Conservation (phyloP, 2,113 vertebrate genomes). For the Nerophis lumbriciformis region DNA sequence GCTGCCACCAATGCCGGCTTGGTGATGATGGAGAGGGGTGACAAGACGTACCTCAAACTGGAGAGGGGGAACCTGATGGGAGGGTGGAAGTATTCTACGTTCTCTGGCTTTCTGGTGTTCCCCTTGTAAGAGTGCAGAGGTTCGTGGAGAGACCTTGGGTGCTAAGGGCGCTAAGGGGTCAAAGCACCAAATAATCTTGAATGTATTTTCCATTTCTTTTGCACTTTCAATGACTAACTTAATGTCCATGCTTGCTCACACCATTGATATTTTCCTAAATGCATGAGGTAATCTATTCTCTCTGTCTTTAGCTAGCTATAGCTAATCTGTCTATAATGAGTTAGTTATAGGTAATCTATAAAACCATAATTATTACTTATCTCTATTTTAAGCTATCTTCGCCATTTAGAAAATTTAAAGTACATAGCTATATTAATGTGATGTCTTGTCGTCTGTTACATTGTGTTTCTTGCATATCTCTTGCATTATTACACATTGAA, state of each 20-base stretch:
- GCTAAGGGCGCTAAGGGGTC: background rate
- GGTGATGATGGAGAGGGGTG: constrained; percentile 80
- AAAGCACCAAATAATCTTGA: constrained; percentile 26
- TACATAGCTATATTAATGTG: background rate
- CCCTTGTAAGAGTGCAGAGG: constrained; percentile 62
- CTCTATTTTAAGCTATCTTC: background rate
- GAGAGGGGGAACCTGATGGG: constrained; percentile 83
- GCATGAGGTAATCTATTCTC: constrained; percentile 35
- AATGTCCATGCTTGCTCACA: constrained; percentile 22
- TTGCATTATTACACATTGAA: background rate
- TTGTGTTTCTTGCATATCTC: background rate
- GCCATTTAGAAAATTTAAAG: background rate
- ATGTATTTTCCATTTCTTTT: constrained; percentile 32
- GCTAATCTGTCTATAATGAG: background rate
- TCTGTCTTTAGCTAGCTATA: background rate
- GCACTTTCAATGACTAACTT: constrained; percentile 11
- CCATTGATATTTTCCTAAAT: constrained; percentile 18
- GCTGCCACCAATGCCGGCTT: constrained; percentile 82
- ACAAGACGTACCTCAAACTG: constrained; percentile 82
- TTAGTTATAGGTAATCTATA: background rate
- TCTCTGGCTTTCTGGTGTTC: constrained; percentile 85
- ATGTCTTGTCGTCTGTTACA: background rate
- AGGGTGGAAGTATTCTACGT: constrained; percentile 86
- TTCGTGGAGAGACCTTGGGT: background rate
- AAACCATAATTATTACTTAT: no score